A percentile compares a stretch with the other conserved stretches of the same genome.
These are phyloP conservation scores for Brachyalestes nurse DNA, from an alignment of 2,797 vertebrate genomes.

Conservation along the genomic window DNA sequence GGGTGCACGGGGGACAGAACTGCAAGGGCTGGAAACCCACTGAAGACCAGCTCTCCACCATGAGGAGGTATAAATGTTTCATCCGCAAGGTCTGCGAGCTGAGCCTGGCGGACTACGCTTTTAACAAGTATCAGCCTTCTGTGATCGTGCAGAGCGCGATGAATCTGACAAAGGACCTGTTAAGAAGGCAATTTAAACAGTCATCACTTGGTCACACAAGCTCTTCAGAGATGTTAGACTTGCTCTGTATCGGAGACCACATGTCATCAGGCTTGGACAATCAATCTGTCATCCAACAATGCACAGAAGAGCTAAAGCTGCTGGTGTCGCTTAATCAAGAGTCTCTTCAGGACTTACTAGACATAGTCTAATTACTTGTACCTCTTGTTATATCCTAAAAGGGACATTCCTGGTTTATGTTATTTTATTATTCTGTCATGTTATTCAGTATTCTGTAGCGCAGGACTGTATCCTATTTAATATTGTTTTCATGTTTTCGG, in stretches of 20 bases:
- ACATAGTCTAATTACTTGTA: slow-evolving; percentile 31
- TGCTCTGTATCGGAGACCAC: slow-evolving; percentile 2
- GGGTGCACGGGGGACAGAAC: background rate
- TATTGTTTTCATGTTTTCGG: no score
- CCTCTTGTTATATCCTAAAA: background rate
- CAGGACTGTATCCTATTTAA: no score
- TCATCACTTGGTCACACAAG: background rate
- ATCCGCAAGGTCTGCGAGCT: slow-evolving; percentile 85
- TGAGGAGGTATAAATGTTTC: slow-evolving; percentile 72
- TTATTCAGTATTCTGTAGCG: no score
- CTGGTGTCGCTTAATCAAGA: slow-evolving; percentile 85
- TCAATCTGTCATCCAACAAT: slow-evolving; percentile 74
- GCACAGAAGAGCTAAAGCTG: slow-evolving; percentile 82
- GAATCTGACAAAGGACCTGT: slow-evolving; percentile 79
- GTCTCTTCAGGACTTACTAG: slow-evolving; percentile 71
- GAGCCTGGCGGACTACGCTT: slow-evolving; percentile 91
- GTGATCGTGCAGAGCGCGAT: slow-evolving; percentile 85
- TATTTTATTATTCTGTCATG: no score
- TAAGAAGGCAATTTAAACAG: slow-evolving; percentile 50
- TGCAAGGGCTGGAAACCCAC: slow-evolving; percentile 10
- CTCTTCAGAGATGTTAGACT: slow-evolving; percentile 1
- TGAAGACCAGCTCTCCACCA: slow-evolving; percentile 3
- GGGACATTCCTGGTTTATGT: background rate
- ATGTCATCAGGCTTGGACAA: slow-evolving; percentile 48
- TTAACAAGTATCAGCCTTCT: slow-evolving; percentile 86